These are phyloP conservation scores for Xiphydria camelus DNA, from an alignment of 2,888 invertebrate species.

Conservation along the genomic window DNA sequence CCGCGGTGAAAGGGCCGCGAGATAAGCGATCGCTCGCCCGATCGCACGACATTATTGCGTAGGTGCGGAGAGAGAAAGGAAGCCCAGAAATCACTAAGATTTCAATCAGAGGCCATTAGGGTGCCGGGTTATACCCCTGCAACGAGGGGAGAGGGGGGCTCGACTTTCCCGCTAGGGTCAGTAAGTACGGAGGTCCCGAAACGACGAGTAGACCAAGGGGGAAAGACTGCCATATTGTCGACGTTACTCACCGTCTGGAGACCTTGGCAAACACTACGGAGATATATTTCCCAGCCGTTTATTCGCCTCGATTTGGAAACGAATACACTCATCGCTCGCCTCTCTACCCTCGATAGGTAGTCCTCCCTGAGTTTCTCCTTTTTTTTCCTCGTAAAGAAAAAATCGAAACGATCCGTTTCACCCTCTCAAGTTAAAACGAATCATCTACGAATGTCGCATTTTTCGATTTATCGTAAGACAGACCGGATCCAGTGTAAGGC, in stretches of 20 bases:
- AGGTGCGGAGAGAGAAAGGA: no score
- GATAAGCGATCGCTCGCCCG: slow-evolving; percentile 8
- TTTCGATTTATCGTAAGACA: no score
- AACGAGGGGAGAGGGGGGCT: slow-evolving; percentile 15
- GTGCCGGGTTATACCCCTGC: slow-evolving; percentile 19
- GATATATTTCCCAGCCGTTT: slow-evolving; percentile 10
- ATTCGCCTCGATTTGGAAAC: slow-evolving; percentile 1
- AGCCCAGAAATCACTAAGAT: slow-evolving; percentile 41
- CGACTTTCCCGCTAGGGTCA: slow-evolving; percentile 18
- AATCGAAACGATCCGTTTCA: no score
- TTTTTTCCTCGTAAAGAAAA: no score
- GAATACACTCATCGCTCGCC: background rate
- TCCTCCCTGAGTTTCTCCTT: background rate
- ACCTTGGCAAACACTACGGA: slow-evolving; percentile 32
- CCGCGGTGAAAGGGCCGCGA: background rate
- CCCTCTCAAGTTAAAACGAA: no score
- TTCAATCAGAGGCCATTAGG: slow-evolving; percentile 45
- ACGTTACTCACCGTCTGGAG: slow-evolving; percentile 33
- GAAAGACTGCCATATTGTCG: slow-evolving; percentile 30
- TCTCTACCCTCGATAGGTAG: background rate
- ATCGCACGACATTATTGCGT: slow-evolving; percentile 11
- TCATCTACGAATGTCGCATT: no score
- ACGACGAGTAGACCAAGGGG: slow-evolving; percentile 7
- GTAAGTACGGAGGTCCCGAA: slow-evolving; percentile 18
- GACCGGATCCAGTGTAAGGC: no score